Percentiles rank a stretch among this genome's conserved stretches.
Evolutionary conservation across 1,140 invertebrate species (phyloP).

Genomic region (Papilio polyxenes): DNA sequence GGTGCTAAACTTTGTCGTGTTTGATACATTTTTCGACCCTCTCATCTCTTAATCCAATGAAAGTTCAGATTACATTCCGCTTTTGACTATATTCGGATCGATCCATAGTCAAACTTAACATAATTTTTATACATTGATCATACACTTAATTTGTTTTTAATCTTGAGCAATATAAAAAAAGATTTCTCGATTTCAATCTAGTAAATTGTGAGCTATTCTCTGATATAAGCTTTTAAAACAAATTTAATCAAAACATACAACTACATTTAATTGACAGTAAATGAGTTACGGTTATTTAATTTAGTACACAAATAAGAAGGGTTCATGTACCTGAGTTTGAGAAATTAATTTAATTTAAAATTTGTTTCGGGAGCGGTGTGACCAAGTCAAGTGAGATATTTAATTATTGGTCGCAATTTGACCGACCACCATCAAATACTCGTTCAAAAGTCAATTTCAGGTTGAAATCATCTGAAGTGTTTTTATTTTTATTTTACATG

Average conservation of each 20-base stretch:
- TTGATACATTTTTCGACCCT: not conserved
- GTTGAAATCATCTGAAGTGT: not conserved
- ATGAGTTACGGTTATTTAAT: not conserved
- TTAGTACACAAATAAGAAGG: not conserved
- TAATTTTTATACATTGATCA: not conserved
- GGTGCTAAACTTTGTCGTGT: not conserved
- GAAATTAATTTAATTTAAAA: constrained; percentile 20
- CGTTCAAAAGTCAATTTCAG: constrained; percentile 18
- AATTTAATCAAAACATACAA: not conserved
- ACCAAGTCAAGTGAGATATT: constrained; percentile 16
- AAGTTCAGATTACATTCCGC: not conserved
- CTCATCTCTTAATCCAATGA: not conserved
- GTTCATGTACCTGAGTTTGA: not conserved
- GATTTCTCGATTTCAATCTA: too few species aligned
- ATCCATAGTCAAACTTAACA: not conserved
- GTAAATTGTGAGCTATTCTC: too few species aligned
- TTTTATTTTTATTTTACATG: not conserved
- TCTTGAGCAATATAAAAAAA: not conserved
- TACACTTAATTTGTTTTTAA: not conserved
- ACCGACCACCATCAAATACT: not conserved
- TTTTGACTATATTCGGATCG: not conserved
- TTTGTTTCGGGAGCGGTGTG: not conserved
- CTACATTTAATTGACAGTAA: not conserved
- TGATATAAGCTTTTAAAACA: too few species aligned
- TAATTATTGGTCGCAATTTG: constrained; percentile 7